Percentiles rank a stretch among this genome's conserved stretches.
These are phyloP conservation scores for Bucco capensis DNA, from an alignment of 2,113 vertebrate genomes.

Conservation along the genomic window DNA sequence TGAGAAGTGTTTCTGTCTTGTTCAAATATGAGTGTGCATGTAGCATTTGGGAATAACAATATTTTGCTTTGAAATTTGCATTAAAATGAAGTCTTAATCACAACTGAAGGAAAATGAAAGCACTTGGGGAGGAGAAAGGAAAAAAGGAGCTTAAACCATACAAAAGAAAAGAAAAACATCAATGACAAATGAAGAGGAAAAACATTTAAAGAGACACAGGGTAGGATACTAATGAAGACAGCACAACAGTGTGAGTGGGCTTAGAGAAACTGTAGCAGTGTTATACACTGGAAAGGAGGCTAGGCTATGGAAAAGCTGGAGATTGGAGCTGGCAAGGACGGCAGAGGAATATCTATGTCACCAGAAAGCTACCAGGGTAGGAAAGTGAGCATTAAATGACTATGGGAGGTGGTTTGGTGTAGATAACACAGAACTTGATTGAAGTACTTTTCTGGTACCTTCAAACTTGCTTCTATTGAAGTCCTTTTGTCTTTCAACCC, in stretches of 20 bases:
- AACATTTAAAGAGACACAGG: not conserved
- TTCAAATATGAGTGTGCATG: not conserved
- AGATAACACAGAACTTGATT: not conserved
- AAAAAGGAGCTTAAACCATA: not conserved
- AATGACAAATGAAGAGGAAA: not conserved
- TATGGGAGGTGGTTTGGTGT: not conserved
- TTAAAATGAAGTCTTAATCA: slow-evolving; percentile 45
- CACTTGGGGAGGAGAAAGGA: not conserved
- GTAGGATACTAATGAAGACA: not conserved
- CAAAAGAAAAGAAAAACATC: not conserved
- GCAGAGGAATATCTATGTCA: not conserved
- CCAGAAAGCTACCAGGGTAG: not conserved
- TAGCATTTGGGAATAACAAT: not conserved
- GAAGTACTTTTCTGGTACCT: not conserved
- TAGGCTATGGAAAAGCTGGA: not conserved
- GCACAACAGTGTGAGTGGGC: not conserved
- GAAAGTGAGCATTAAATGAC: not conserved
- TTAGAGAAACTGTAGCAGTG: not conserved
- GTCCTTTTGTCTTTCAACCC: not conserved
- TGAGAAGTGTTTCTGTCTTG: not conserved
- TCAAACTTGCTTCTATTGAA: not conserved
- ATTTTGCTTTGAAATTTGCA: slow-evolving; percentile 21
- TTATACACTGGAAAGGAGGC: not conserved
- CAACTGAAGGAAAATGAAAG: slow-evolving; percentile 15
- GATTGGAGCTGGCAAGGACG: not conserved